Base-by-base conservation (phyloP, 23 tunicate genomes). In the Corella eumyota region DNA sequence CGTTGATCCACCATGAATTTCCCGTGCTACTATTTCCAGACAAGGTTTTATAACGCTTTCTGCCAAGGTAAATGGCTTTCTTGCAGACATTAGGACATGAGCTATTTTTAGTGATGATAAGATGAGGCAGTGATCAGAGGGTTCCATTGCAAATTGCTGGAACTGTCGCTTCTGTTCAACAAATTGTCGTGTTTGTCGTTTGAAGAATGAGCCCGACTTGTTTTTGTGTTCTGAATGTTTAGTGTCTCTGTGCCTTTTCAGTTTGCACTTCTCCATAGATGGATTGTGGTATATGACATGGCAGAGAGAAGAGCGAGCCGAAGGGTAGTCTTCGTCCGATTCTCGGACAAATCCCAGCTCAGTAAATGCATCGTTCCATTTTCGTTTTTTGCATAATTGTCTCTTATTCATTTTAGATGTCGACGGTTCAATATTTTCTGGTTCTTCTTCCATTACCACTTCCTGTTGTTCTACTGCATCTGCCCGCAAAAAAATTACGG, bases 251-350 rank as follows among this genome's bases (percentile, higher is more conserved):
- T 74, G 80, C 34, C 32, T 64, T 45, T 34, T 32, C 28, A 74
- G 71, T 64, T 65, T 64, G 40, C 56, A 23, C 65, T 36, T 52
- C 55, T 35, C 71, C 54, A 64, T 64, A 25, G 67, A 76, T 58
- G 58, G 34, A 58, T 66, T 76, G 83, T 45, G 50, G 45, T 76
- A 76, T 66, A 47, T 67, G 45, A 56, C 60, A 24, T 56, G 58
- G 66, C 83, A 76, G 48, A 76, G 67, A 32, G 67, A 58, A 66
- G 73, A 76, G 45, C 58, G 59, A 45, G 67, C 83, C 48, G 73
- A 76, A 55, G 73, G 72, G 60, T 66, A 58, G 4, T 73, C 52
- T 50, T 52, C 62, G 35, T 31, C 49, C 26, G 30, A 4, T 49
- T 58, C 56, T 40, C 20, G 54, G 56, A 58, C 25, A 45, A 58